These are phyloP conservation scores for Pocillopora grandis DNA, from an alignment of 92 coral and sea anemone species.

Conservation along the genomic window DNA sequence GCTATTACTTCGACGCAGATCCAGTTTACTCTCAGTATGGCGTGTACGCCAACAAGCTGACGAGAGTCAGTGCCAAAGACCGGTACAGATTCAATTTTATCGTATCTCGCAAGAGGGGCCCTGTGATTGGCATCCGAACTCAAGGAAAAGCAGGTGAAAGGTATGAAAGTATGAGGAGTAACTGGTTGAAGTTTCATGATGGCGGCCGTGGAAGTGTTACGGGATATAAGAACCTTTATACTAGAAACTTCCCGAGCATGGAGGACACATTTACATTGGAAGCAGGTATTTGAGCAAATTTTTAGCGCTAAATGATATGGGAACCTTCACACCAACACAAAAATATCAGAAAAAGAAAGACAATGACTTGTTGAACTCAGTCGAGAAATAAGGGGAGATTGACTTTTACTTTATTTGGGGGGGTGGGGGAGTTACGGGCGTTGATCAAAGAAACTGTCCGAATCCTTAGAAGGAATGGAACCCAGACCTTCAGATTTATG, in stretches of 20 bases:
- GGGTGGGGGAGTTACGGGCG: too few species aligned
- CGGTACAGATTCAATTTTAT: slow-evolving; percentile 15
- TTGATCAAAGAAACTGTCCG: too few species aligned
- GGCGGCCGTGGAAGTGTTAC: too few species aligned
- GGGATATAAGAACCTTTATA: too few species aligned
- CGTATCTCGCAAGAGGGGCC: slow-evolving; percentile 43
- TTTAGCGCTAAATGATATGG: not conserved
- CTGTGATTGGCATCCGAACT: slow-evolving; percentile 35
- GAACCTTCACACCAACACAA: not conserved
- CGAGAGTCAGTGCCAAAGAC: not conserved
- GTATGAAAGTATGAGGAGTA: too few species aligned
- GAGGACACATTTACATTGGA: slow-evolving; percentile 48
- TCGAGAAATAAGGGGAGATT: too few species aligned
- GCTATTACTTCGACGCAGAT: slow-evolving; percentile 37
- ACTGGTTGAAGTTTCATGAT: too few species aligned
- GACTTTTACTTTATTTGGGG: too few species aligned
- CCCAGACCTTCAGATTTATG: too few species aligned
- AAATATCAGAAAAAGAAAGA: too few species aligned
- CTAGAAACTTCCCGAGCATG: not conserved
- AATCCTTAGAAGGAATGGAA: too few species aligned
- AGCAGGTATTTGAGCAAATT: slow-evolving; percentile 9
- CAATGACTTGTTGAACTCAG: too few species aligned
- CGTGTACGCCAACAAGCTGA: slow-evolving; percentile 10
- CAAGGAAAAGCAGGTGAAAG: not conserved
- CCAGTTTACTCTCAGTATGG: not conserved